Conservation (phyloP, 2,797 vertebrate genomes). For the Ceyx erithaca region DNA sequence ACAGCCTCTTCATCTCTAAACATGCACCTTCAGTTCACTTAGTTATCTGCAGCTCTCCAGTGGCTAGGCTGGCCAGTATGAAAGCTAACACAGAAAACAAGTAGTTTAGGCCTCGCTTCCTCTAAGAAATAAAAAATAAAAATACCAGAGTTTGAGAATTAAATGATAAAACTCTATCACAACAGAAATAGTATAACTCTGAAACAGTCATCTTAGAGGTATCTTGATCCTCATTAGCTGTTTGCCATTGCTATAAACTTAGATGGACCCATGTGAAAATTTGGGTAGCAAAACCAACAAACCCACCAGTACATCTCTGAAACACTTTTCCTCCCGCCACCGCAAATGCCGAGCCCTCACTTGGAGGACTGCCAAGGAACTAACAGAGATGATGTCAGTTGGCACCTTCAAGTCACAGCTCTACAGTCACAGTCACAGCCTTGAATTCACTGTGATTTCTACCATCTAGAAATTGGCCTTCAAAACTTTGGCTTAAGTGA, state of each 20-base stretch:
- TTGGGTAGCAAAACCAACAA: not conserved
- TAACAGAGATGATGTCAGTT: not conserved
- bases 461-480: not conserved
- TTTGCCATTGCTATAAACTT: not conserved
- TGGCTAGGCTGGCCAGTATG: not conserved
- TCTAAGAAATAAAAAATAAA: not conserved
- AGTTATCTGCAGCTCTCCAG: not conserved
- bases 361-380: not conserved
- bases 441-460: not conserved
- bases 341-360: not conserved
- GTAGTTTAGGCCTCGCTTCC: not conserved
- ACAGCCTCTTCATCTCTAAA: not conserved
- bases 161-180: not conserved
- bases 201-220: not conserved
- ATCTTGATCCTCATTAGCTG: not conserved
- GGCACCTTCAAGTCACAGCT: not conserved
- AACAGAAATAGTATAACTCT: not conserved
- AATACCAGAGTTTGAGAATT: not conserved
- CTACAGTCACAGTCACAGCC: not conserved
- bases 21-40: not conserved
- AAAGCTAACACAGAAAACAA: not conserved
- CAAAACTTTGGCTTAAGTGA: not conserved
- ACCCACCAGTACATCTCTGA: not conserved
- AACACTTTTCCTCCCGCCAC: not conserved
- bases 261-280: accelerated